phyloP scores from a whole-genome alignment of 2,888 invertebrate genomes.

The Pogonocherus hispidulus region DNA sequence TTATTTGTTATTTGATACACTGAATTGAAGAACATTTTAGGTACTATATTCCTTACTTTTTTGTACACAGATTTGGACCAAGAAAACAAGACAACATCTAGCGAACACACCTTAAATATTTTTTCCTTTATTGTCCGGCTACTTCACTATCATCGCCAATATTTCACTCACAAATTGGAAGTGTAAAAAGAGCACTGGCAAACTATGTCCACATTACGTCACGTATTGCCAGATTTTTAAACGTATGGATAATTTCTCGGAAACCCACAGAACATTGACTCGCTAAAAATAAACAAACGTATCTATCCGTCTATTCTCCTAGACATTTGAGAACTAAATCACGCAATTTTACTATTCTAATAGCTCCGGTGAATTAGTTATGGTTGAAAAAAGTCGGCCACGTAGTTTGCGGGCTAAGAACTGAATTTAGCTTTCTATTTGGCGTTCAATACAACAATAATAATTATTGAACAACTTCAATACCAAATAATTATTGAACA shows the following conservation, averaged over 20 bases:
- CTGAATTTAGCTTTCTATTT: not conserved
- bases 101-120: not conserved
- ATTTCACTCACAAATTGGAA: not conserved
- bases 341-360: not conserved
- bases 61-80: no score
- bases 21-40: no score
- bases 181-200: not conserved
- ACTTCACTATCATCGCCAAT: not conserved
- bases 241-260: not conserved
- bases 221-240: not conserved
- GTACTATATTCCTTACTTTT: no score
- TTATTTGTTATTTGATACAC: no score
- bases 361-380: not conserved
- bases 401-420: not conserved
- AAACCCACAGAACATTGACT: not conserved
- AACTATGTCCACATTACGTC: not conserved
- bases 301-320: not conserved
- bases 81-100: no score
- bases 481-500: not conserved
- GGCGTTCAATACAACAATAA: not conserved
- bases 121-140: not conserved
- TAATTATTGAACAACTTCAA: no score
- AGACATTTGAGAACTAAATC: not conserved
- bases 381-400: constrained; percentile 4
- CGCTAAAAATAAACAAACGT: not conserved